Evolutionary conservation across 2,113 vertebrate genomes (phyloP).

Genomic region (Panthera uncia): DNA sequence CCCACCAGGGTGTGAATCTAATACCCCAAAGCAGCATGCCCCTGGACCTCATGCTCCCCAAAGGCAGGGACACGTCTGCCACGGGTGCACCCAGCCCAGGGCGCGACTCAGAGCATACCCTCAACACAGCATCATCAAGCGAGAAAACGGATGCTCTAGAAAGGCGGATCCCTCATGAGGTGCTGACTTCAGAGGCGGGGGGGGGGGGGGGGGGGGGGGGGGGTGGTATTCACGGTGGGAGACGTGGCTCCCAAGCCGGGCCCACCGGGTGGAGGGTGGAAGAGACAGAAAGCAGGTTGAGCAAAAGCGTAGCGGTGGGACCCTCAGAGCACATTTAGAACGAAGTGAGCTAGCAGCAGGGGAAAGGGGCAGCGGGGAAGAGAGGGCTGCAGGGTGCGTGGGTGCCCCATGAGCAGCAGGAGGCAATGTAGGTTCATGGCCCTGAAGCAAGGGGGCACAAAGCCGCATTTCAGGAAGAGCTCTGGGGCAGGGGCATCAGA

Average conservation of each 20-base stretch:
- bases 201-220: too few species aligned
- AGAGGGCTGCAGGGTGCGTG: background rate
- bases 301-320: too few species aligned
- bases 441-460: background rate
- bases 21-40: background rate
- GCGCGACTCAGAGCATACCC: too few species aligned
- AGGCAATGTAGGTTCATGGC: background rate
- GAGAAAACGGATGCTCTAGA: background rate
- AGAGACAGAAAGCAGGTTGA: background rate
- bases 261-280: background rate
- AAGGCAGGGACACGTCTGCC: background rate
- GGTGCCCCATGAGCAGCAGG: background rate
- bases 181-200: background rate
- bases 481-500: too few species aligned
- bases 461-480: background rate
- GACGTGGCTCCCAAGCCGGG: background rate
- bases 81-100: accelerated
- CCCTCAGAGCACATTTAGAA: background rate
- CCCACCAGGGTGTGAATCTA: background rate
- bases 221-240: background rate
- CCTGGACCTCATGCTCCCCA: background rate
- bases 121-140: background rate
- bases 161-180: too few species aligned
- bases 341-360: background rate
- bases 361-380: background rate